A percentile compares a stretch with the other conserved stretches of the same genome.
Evolutionary conservation across 2,113 vertebrate genomes (phyloP).

Genomic region (human (Homo sapiens)): GRCh38 chr9:87256001-87256500

Average conservation of each 20-base stretch:
- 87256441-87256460: background rate
- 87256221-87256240: background rate
- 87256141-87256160: constrained; percentile 2
- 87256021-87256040: background rate
- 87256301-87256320: background rate
- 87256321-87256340: background rate
- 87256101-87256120: background rate
- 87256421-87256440: background rate
- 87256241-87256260: background rate
- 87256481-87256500: background rate
- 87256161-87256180: background rate
- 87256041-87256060: background rate
- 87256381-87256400: background rate
- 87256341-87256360: background rate
- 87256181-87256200: background rate
- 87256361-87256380: background rate
- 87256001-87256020: background rate
- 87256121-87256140: background rate
- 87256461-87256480: background rate
- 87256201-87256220: background rate
- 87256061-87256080: background rate
- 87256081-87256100: background rate
- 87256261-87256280: background rate
- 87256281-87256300: background rate
- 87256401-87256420: background rate